Evolutionary conservation across 2,888 invertebrate genomes (phyloP).

Genomic region (Thereva nobilitata): DNA sequence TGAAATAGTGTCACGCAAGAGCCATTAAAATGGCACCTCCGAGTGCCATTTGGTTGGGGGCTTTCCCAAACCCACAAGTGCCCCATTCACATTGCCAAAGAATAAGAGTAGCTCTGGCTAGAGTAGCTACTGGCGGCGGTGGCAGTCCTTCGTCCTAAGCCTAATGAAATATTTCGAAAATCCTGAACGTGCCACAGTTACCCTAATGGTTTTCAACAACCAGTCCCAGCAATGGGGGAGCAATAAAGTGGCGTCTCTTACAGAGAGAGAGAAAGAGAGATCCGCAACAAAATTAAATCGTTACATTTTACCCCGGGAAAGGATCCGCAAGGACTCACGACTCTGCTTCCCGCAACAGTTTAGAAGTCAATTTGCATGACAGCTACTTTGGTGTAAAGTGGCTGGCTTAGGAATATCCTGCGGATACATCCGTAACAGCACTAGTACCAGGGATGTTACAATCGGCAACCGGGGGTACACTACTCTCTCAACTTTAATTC

Average conservation of each 20-base stretch:
- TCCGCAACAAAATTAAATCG: slow-evolving; percentile 31
- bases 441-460: too few relatives aligned
- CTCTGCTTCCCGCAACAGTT: slow-evolving; percentile 11
- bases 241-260: slow-evolving; percentile 21
- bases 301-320: slow-evolving; percentile 17
- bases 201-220: slow-evolving; percentile 12
- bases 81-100: slow-evolving; percentile 15
- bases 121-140: not conserved
- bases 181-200: slow-evolving; percentile 26
- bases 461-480: too few relatives aligned
- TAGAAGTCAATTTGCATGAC: slow-evolving; percentile 27
- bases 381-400: not conserved
- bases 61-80: slow-evolving; percentile 19
- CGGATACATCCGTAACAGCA: too few relatives aligned
- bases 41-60: slow-evolving; percentile 12
- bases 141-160: not conserved
- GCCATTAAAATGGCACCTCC: slow-evolving; percentile 15
- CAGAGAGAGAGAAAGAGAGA: not conserved
- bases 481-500: too few relatives aligned
- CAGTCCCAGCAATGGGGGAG: not conserved
- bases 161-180: slow-evolving; percentile 29
- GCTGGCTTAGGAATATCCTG: too few relatives aligned
- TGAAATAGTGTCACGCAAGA: slow-evolving; percentile 4
- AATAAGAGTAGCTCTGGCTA: slow-evolving; percentile 7
- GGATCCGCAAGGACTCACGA: slow-evolving; percentile 2